A percentile compares a stretch with the other conserved stretches of the same genome.
These are phyloP conservation scores for Ametastegia equiseti DNA, from an alignment of 2,888 invertebrate species.

Conservation along the genomic window DNA sequence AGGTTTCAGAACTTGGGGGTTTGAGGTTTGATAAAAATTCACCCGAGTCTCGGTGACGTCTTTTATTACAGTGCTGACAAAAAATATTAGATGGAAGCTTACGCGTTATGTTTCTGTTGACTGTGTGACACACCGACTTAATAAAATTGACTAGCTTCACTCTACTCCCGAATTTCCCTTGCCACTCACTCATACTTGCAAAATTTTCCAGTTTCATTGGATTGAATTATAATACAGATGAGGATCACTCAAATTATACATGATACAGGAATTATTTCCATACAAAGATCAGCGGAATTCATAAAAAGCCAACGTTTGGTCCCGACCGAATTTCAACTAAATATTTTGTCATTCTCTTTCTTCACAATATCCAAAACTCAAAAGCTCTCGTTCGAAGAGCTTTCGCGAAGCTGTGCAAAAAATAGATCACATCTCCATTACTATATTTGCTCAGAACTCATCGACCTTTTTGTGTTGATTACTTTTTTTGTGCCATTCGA, in stretches of 20 bases:
- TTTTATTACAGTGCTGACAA: constrained; percentile 21
- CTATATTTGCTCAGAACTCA: background rate
- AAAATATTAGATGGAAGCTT: constrained; percentile 20
- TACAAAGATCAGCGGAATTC: background rate
- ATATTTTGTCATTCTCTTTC: background rate
- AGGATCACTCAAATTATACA: background rate
- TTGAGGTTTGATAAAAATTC: constrained; percentile 20
- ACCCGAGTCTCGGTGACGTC: constrained; percentile 10
- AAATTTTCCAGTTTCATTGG: background rate
- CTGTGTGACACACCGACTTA: constrained; percentile 7
- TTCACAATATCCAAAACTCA: background rate
- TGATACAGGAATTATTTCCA: too few relatives aligned
- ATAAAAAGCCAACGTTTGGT: background rate
- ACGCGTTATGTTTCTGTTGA: constrained; percentile 15
- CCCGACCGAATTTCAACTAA: background rate
- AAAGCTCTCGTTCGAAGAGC: background rate
- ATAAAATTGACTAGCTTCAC: constrained; percentile 2
- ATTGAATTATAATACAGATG: background rate
- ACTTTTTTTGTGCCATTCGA: background rate
- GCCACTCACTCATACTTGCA: background rate
- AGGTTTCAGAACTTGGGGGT: background rate
- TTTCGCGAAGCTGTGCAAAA: background rate
- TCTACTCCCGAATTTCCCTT: background rate
- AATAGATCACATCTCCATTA: background rate
- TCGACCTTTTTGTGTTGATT: background rate